phyloP scores from a whole-genome alignment of 1,140 invertebrate species.

The Scaptomyza pallida region DNA sequence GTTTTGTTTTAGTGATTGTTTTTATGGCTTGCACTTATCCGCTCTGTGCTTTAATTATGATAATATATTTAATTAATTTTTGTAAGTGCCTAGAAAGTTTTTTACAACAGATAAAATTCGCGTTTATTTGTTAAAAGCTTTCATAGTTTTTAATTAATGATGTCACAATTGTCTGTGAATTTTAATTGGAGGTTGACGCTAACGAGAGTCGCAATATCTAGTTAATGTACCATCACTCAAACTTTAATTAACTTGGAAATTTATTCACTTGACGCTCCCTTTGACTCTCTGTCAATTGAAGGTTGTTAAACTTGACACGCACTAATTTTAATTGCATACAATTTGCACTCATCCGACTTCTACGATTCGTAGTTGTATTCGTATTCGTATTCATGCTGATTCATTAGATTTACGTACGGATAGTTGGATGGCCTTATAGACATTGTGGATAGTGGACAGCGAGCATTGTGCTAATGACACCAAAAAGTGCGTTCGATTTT shows the following conservation, averaged over 20 bases:
- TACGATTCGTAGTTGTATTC: background rate
- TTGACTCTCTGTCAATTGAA: slow-evolving; percentile 18
- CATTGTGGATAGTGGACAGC: slow-evolving; percentile 42
- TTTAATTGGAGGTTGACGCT: too few relatives aligned
- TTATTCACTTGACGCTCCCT: too few relatives aligned
- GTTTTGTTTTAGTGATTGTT: background rate
- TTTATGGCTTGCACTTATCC: too few relatives aligned
- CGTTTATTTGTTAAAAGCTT: background rate
- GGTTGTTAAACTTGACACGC: slow-evolving; percentile 46
- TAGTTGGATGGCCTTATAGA: slow-evolving; percentile 54
- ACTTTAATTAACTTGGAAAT: slow-evolving; percentile 48
- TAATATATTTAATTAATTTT: too few relatives aligned
- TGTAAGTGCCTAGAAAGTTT: background rate
- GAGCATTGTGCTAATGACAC: slow-evolving; percentile 49
- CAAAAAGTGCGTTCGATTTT: slow-evolving; percentile 27
- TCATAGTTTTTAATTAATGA: background rate
- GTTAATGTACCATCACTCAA: slow-evolving; percentile 54
- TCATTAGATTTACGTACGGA: slow-evolving; percentile 50
- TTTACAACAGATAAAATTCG: background rate
- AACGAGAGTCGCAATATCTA: background rate
- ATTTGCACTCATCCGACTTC: slow-evolving; percentile 30
- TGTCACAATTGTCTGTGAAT: background rate
- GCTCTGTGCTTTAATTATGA: too few relatives aligned
- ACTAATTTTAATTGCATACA: slow-evolving; percentile 44
- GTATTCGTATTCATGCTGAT: slow-evolving; percentile 34